Base-by-base conservation (phyloP, 2,888 invertebrate species). In the Tiphia femorata region DNA sequence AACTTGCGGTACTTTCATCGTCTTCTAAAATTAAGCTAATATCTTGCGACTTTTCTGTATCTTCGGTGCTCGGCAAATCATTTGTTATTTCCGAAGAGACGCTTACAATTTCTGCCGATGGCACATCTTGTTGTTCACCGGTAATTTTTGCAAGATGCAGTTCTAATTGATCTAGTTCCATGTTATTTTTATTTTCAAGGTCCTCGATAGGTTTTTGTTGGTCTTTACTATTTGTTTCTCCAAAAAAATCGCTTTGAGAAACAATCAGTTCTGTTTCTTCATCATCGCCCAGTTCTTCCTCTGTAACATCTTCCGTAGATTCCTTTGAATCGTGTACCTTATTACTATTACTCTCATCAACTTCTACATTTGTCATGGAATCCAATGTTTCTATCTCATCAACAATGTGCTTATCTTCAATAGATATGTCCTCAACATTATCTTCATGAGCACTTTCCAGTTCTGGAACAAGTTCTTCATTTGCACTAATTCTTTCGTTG, bases 331-430 rank as follows among this genome's bases (percentile, higher is more conserved):
- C 49, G 7, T 20, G 20, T 17, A 83, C 82, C 58, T 84, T 79
- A 70, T 84, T 84, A 1, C 81, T 82, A 47, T 84, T 82, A 14
- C 79, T 81, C 30, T 82, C 83, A 62, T 84, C 85, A 2, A 79
- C 79, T 51, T 85, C 83, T 53, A 82, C 80, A 61, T 84, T 84
- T 64, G 84, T 49, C 2, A 41, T 25, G 0, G 56, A 41, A 21
- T 69, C 59, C 16, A 56, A 33, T n/a, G 51, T 50, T 35, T 72
- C 60, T 3, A 53, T 38, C 37, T 62, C 64, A 4, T 54, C 54
- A 1, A 46, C 50, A 2, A 51, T 16, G 30, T 54, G 65, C 38
- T 69, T 69, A 5, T 64, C 59, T 29, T 64, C 64, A 0, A 37
- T 4, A 2, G 44, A 4, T 12, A 21, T 20, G 20, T 60, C 49